Base-by-base conservation (phyloP, 2,888 invertebrate genomes). In the Nipponacmea schrenckii region DNA sequence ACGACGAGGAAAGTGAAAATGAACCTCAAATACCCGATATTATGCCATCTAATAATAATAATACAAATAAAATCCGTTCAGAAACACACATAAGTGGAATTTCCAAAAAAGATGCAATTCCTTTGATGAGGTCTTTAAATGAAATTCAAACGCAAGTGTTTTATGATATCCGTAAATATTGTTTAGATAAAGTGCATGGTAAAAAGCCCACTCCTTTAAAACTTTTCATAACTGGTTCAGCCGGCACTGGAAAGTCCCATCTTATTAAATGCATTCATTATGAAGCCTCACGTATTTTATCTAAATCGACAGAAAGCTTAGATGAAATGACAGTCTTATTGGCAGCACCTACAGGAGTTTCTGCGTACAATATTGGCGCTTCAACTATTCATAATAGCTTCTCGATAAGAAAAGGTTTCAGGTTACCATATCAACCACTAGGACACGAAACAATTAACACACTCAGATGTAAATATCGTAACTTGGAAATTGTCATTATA, bases 81-180 rank as follows among this genome's bases (percentile, higher is more conserved):
- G n/a, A n/a, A n/a, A n/a, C n/a, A n/a, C n/a, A n/a, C n/a, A n/a
- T n/a, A n/a, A n/a, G n/a, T n/a, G n/a, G n/a, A n/a, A n/a, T n/a
- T n/a, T n/a, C n/a, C n/a, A n/a, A n/a, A n/a, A n/a, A n/a, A n/a
- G n/a, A n/a, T n/a, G n/a, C n/a, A n/a, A n/a, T n/a, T n/a, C n/a
- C n/a, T n/a, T n/a, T n/a, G n/a, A n/a, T n/a, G n/a, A n/a, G n/a
- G n/a, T 68, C 68, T 27, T 68, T 73, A 48, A 71, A 66, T 31
- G n/a, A 31, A n/a, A 50, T 72, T 56, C 74, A 74, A 20, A 20
- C 27, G 20, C 4, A 71, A 1, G 31, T 74, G n/a, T 74, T 74
- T 68, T 68, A 71, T 46, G 17, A 64, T 17, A 46, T 71, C 26
- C 62, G 74, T 20, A 15, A 71, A 31, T 74, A 68, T 71, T 71